These are phyloP conservation scores for Poecilia latipinna DNA, from an alignment of 2,113 vertebrate genomes.

Conservation along the genomic window DNA sequence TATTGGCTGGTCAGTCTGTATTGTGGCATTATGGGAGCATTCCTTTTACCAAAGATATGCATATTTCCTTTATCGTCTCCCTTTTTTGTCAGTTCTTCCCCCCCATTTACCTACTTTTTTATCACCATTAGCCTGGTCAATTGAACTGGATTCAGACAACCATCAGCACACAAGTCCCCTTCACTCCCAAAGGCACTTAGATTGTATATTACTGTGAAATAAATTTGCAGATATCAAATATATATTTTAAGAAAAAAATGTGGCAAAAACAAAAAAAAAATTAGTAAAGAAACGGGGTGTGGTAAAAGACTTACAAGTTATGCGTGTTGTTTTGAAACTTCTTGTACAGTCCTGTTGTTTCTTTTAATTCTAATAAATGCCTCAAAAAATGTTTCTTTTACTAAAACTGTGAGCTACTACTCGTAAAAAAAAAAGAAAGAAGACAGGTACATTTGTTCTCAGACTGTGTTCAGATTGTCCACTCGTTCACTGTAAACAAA, in stretches of 20 bases:
- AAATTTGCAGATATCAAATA: constrained; percentile 80
- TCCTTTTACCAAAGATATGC: constrained; percentile 78
- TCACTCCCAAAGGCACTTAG: constrained; percentile 79
- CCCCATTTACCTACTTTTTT: constrained; percentile 2
- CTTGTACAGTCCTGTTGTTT: constrained; percentile 70
- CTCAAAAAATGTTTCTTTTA: constrained; percentile 65
- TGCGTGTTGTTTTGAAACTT: constrained; percentile 53
- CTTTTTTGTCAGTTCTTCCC: constrained; percentile 53
- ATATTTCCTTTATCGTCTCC: constrained; percentile 50
- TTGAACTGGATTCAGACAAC: background rate
- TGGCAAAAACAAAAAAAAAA: constrained; percentile 70
- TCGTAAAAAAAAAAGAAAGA: constrained; percentile 33
- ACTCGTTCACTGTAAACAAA: background rate
- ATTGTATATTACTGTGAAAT: constrained; percentile 85
- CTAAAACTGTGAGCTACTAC: constrained; percentile 51
- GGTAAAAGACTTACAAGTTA: constrained; percentile 53
- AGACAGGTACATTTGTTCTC: background rate
- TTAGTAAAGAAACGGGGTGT: constrained; percentile 37
- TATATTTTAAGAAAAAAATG: constrained; percentile 81
- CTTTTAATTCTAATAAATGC: constrained; percentile 42
- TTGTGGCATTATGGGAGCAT: constrained; percentile 75
- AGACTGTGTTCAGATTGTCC: constrained; percentile 10
- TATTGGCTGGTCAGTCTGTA: constrained; percentile 57
- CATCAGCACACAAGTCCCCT: constrained; percentile 48
- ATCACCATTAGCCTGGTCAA: background rate